phyloP scores from a whole-genome alignment of 30 jellyfish, hydroid and myxozoan genomes.

The Chrysaora quinquecirrha region DNA sequence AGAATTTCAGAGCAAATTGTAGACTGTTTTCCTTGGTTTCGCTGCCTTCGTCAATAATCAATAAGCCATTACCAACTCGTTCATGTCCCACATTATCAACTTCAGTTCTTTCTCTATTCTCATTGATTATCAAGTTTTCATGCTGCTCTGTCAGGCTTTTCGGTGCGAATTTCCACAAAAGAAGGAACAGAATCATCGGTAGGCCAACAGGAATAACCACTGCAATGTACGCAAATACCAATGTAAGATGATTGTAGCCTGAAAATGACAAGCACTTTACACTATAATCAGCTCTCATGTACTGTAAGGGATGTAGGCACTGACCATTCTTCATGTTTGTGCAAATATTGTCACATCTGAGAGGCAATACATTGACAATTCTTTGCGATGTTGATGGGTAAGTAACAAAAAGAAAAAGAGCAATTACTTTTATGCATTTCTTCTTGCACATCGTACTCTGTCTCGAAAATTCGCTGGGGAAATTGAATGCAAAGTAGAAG shows the following conservation, averaged over 20 bases:
- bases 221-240: constrained; percentile 3
- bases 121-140: neutral
- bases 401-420: constrained; percentile 30
- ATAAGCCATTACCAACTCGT: too few species aligned
- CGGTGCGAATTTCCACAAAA: neutral
- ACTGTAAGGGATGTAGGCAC: neutral
- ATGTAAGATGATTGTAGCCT: neutral
- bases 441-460: neutral
- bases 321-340: neutral
- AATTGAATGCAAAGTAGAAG: neutral
- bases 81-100: too few species aligned
- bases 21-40: neutral
- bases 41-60: neutral
- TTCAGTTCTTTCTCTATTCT: too few species aligned
- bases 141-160: neutral
- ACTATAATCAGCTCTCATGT: constrained; percentile 30
- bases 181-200: constrained; percentile 6
- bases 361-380: constrained; percentile 23
- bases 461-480: neutral
- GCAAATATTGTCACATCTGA: constrained; percentile 9
- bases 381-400: constrained; percentile 33
- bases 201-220: constrained; percentile 8
- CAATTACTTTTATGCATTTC: neutral
- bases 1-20: constrained; percentile 25
- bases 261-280: constrained; percentile 5